Evolutionary conservation across 92 coral and sea anemone species (phyloP), one percentile per base, ranked within the genome.

Genomic region (Desmophyllum pertusum): DNA sequence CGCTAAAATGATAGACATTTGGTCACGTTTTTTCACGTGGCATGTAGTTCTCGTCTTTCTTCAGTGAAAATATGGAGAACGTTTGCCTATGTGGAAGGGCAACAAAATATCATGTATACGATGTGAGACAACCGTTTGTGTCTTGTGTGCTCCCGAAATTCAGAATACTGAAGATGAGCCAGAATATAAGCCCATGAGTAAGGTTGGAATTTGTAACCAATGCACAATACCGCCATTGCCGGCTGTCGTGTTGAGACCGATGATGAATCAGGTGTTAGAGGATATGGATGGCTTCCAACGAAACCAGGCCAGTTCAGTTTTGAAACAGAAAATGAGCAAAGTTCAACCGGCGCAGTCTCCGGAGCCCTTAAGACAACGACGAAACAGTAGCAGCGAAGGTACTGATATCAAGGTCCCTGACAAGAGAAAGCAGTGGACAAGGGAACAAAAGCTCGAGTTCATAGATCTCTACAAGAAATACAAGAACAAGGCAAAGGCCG

Each of bases 401-500:
- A 42, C 76, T 80, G 85, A 80, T 65, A 80, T 80, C 85, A 35
- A 81, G 69, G 85, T 81, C 85, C 85, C 78, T 33, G 68, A 81
- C 85, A 83, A 83, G 73, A 83, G 87, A 73, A 83, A 83, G 80
- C 87, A 83, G 62, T 83, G 87, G 87, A 71, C 87, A 73, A 71
- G 81, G 70, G 81, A 83, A 74, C 87, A 73, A 83, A 74, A 63
- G 87, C 87, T 73, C 23, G 87, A 87, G 86, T 87, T 87, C 62
- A 48, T 79, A 51, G 86, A 87, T 62, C 86, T 87, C 40, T 87
- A 62, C 73, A 70, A 72, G 61, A 87, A 80, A 68, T 63, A 86
- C 82, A 80, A 87, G 55, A 87, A 74, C 87, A 87, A 80, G 81
- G 86, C 86, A 25, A 87, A 80, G 81, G 86, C 90, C 43, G 81